Evolutionary conservation across 2,888 invertebrate species (phyloP), one percentile per base, ranked within the genome.

Genomic region (Sussaba pulchella): DNA sequence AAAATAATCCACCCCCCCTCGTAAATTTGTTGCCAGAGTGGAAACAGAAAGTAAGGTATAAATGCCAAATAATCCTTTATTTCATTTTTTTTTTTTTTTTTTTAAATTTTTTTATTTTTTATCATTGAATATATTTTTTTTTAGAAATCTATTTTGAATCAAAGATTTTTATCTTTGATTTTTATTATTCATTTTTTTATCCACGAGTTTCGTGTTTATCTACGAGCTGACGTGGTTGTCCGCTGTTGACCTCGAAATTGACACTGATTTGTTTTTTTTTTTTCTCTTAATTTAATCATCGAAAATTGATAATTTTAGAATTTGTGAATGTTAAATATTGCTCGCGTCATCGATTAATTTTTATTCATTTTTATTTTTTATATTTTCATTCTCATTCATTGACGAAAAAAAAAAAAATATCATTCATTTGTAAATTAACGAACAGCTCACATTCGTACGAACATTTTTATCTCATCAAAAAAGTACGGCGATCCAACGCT

Each of bases 31-130:
- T 84, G 83, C 86, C 83, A 87, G 82, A 87, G 85, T 86, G 87
- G 87, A 88, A 57, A 88, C 86, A 85, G 87, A 89, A 87, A 89
- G 87, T 88, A 88, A 91, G 89, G 88, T 90, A 87, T 83, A 82
- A 78, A 82, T 82, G 76, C 74, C 70, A 70, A 69, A 77, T 76
- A 63, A 69, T 54, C 24, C 9, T 69, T 43, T 69, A 19, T 54
- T 43, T 54, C 19, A n/a, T 69, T 59, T 5, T 19, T 69, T 66
- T 69, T 17, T 24, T 8, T n/a, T 52, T 10, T 17, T 36, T 17
- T 17, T 52, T n/a, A n/a, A n/a, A n/a, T n/a, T n/a, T n/a, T n/a
- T n/a, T n/a, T n/a, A n/a, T n/a, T n/a, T n/a, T n/a, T n/a, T 14
- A 12, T 17, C n/a, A 73, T 47, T 64, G 1, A 21, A 50, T 63